These are phyloP conservation scores for Lamellibrachia luymesi DNA, from an alignment of 1,140 invertebrate species.

Conservation along the genomic window DNA sequence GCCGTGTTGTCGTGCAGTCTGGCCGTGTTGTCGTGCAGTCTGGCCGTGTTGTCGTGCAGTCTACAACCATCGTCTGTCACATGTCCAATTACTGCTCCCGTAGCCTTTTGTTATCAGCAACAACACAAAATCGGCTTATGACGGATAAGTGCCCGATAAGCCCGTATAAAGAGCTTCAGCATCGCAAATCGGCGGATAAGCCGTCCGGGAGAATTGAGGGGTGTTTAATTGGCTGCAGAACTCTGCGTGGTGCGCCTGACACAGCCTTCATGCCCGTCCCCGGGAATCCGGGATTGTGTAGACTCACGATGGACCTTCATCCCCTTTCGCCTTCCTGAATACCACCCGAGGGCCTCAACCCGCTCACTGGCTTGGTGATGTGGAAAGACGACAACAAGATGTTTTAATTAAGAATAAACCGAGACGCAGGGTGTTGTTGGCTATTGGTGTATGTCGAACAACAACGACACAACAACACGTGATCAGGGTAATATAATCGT, in stretches of 20 bases:
- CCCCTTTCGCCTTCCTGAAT: not conserved
- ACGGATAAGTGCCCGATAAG: not conserved
- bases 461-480: not conserved
- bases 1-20: no score
- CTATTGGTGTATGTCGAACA: no score
- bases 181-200: not conserved
- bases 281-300: not conserved
- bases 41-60: not conserved
- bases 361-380: not conserved
- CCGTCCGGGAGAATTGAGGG: not conserved
- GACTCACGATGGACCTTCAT: not conserved
- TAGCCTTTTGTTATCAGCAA: not conserved
- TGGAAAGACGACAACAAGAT: no score
- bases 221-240: constrained; percentile 1
- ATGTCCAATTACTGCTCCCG: not conserved
- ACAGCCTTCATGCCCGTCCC: not conserved
- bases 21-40: no score
- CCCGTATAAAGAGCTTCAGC: not conserved
- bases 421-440: not conserved
- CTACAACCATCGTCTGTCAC: not conserved
- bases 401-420: not conserved
- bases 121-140: not conserved
- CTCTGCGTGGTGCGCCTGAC: not conserved
- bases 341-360: not conserved
- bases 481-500: not conserved